These are phyloP conservation scores for Diachasmimorpha longicaudata DNA, from an alignment of 1,140 invertebrate genomes.

Conservation along the genomic window DNA sequence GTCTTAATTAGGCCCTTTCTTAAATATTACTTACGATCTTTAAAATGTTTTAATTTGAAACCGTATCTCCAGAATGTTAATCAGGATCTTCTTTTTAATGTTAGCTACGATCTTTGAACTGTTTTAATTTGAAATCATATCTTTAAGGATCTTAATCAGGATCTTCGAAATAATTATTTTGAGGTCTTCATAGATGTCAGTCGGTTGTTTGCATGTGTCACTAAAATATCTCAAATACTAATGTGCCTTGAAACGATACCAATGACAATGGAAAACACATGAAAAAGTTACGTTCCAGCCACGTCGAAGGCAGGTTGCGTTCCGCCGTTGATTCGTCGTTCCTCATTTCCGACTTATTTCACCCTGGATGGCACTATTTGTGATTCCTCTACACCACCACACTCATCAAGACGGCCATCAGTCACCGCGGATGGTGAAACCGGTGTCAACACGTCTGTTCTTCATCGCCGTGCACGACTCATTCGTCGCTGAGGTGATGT, in stretches of 20 bases:
- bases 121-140: too few relatives aligned
- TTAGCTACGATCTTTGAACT: too few relatives aligned
- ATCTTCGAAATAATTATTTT: too few relatives aligned
- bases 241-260: too few relatives aligned
- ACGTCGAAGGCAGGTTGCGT: constrained; percentile 20
- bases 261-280: background rate
- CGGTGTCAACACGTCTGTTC: constrained; percentile 24
- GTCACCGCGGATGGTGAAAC: constrained; percentile 13
- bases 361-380: constrained; percentile 20
- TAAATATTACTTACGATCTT: too few relatives aligned
- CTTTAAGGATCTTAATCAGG: too few relatives aligned
- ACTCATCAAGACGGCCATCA: constrained; percentile 37
- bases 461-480: constrained; percentile 44
- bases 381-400: constrained; percentile 37
- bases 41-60: too few relatives aligned
- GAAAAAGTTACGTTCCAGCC: constrained; percentile 11
- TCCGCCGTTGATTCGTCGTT: constrained; percentile 46
- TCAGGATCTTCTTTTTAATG: too few relatives aligned
- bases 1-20: too few relatives aligned
- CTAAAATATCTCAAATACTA: background rate
- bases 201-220: too few relatives aligned
- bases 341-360: constrained; percentile 47
- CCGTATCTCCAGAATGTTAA: too few relatives aligned
- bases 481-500: constrained; percentile 38
- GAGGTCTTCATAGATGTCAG: too few relatives aligned